Base-by-base conservation (phyloP, 1,140 invertebrate species). In the Chrysoperla carnea region DNA sequence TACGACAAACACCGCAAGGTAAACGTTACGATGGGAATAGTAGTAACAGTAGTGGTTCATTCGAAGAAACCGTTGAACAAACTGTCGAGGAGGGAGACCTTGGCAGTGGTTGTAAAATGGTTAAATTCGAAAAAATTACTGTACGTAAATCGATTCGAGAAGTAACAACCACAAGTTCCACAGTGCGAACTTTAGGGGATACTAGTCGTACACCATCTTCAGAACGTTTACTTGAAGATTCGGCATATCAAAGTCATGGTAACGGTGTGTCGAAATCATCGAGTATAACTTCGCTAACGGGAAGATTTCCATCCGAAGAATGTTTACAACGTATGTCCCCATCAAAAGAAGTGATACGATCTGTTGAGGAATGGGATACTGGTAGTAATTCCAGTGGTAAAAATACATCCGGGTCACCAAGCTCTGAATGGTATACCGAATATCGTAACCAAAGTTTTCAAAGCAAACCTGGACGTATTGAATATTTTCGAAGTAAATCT, bases 111-210 rank as follows among this genome's bases (percentile, higher is more conserved):
- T 62, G 69, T 1, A 73, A 71, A 44, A 64, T 74, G 39, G 71
- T 79, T 14, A 78, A 76, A 54, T 76, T 76, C 47, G 75, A 81
- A 54, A 69, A 73, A 55, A 69, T 81, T 50, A 72, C 67, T 11
- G 62, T 79, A 40, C 63, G 64, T 43, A 73, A 75, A 50, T 66
- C 69, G 44, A 37, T 71, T 35, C 50, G 60, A 17, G 69, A 71
- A 49, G 51, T 69, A 8, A 51, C 48, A 11, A 31, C 45, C 13
- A 41, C 35, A 33, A 40, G 36, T 36, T 45, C n/a, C 52, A 52
- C 12, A 56, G 57, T 41, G 43, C 45, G 17, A 44, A 50, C 27
- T 43, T 39, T 37, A 31, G 31, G 17, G 28, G 36, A 41, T 8
- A 23, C 17, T 23, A 70, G 66, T 47, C 57, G 66, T 43, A 71